These are phyloP conservation scores for Ianthella basta DNA, from an alignment of 37 sponge, comb jelly and placozoan genomes.

Conservation along the genomic window DNA sequence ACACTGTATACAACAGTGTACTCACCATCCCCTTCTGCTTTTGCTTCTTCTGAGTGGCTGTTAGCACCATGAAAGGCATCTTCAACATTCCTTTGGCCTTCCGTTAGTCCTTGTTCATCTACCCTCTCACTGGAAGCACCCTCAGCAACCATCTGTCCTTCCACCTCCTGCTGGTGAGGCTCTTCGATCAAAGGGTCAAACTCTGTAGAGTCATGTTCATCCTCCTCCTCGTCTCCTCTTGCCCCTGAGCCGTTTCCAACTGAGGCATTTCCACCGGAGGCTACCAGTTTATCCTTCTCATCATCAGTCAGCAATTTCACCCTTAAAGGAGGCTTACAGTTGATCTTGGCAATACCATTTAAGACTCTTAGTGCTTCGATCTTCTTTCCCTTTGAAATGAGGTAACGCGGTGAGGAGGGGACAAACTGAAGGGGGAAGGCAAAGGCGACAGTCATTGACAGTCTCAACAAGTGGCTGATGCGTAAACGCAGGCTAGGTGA, in stretches of 20 bases:
- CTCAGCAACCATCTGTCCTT: too few relatives aligned
- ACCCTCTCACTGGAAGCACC: too few relatives aligned
- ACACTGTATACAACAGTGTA: too few relatives aligned
- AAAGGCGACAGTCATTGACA: too few relatives aligned
- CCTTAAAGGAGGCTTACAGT: slow-evolving; percentile 20
- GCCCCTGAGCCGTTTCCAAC: not conserved
- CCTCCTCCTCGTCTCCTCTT: not conserved
- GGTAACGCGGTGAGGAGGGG: slow-evolving; percentile 44
- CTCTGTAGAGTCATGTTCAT: not conserved
- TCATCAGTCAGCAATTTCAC: slow-evolving; percentile 29
- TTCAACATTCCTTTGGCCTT: too few relatives aligned
- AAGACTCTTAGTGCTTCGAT: slow-evolving; percentile 32
- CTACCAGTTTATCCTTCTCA: slow-evolving; percentile 34
- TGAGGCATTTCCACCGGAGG: not conserved
- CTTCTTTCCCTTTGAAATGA: slow-evolving; percentile 9
- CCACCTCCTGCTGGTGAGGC: too few relatives aligned
- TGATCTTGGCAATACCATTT: slow-evolving; percentile 13
- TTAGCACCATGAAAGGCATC: too few relatives aligned
- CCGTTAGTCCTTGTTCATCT: too few relatives aligned
- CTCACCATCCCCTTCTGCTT: too few relatives aligned
- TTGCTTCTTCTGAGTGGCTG: too few relatives aligned
- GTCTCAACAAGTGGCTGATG: too few relatives aligned
- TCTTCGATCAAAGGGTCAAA: not conserved
- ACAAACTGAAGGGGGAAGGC: slow-evolving; percentile 23
- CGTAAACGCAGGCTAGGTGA: too few relatives aligned